Evolutionary conservation across 2,113 vertebrate genomes (phyloP), one percentile per base, ranked within the genome.

Genomic region (Bufo bufo): DNA sequence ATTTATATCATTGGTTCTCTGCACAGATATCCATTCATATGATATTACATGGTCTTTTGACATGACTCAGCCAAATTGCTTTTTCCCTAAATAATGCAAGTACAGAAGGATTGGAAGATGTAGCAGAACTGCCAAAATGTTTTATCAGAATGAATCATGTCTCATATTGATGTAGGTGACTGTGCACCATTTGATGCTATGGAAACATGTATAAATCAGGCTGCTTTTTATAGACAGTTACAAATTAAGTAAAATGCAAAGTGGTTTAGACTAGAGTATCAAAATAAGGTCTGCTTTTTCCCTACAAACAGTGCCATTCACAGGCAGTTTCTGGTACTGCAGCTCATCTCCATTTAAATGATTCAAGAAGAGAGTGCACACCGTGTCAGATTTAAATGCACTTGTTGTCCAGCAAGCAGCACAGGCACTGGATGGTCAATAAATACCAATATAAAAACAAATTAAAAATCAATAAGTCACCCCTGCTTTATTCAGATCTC

Each of bases 161-260:
- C n/a, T 50, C 61, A 52, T 43, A 19, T 33, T 49, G 58, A 61
- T 61, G 59, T 12, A 83, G 43, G 61, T 66, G 45, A 49, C 81
- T 66, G 43, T 11, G 13, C 47, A 83, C 1, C 61, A 66, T 20
- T 65, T 50, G 81, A 50, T 83, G 61, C 81, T 50, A 83, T 83
- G 59, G 45, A 83, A 83, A 83, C 80, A 20, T 65, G 61, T 83
- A 83, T 50, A 83, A 33, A 83, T 66, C 19, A 83, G 61, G 10
- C 4, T 66, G 80, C 59, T 82, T 65, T 81, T 82, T 65, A 82
- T 65, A 65, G 45, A 52, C 6, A 19, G 0, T 82, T 19, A 49
- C 50, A 4, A 23, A 50, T 49, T 7, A 74, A 47, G 71, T 6
- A 74, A 74, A 17, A 74, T 74, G 47, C 17, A 23, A 33, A 69